Conservation (phyloP, 2,888 invertebrate genomes). For the Apamea epomidion region DNA sequence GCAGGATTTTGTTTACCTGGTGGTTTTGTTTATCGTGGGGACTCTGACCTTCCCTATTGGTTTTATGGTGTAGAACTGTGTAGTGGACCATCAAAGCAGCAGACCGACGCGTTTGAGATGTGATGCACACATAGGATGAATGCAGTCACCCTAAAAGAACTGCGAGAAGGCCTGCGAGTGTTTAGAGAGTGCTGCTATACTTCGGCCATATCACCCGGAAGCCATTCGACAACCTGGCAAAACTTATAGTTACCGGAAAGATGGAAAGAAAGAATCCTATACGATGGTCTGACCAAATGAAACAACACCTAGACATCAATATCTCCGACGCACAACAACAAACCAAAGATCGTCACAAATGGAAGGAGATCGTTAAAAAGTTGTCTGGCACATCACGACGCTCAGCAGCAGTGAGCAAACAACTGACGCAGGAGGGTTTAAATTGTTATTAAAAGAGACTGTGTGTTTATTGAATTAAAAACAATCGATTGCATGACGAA, state of each 20-base stretch:
- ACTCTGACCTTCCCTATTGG: not conserved
- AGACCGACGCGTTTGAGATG: not conserved
- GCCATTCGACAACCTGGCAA: not conserved
- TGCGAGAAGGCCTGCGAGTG: not conserved
- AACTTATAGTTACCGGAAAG: not conserved
- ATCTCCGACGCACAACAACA: not conserved
- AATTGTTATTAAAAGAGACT: constrained; percentile 28
- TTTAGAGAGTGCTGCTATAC: not conserved
- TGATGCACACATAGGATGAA: not conserved
- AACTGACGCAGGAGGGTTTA: not conserved
- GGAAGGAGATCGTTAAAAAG: not conserved
- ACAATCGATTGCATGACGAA: constrained; percentile 29
- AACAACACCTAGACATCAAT: not conserved
- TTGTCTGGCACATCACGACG: not conserved
- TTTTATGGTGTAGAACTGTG: not conserved
- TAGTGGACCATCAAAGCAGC: too few relatives aligned
- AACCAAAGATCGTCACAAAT: not conserved
- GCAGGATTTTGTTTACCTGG: not conserved
- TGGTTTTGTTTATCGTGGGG: too few relatives aligned
- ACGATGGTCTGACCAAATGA: not conserved
- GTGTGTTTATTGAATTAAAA: constrained; percentile 14
- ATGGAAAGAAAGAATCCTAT: not conserved
- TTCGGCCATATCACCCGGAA: not conserved
- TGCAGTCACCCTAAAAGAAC: not conserved
- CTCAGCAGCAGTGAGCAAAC: not conserved